Percentiles rank a stretch among this genome's conserved stretches.
Conservation (phyloP, 2,797 vertebrate species). For the Spizella passerina region DNA sequence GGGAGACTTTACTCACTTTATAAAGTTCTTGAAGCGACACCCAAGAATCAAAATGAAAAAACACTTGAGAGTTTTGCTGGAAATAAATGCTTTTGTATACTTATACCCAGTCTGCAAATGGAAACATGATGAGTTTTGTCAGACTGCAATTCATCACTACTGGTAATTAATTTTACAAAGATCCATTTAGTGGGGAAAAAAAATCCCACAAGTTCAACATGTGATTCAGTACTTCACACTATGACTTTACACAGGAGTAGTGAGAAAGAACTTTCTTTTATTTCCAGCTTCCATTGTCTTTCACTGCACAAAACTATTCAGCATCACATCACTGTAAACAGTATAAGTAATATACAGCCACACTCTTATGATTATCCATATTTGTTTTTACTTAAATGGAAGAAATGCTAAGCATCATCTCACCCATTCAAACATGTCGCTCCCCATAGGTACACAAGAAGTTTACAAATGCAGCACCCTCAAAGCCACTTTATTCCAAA, state of each 20-base stretch:
- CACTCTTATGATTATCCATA: not conserved
- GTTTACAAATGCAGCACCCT: not conserved
- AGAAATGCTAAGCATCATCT: not conserved
- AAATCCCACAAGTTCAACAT: not conserved
- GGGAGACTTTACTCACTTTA: not conserved
- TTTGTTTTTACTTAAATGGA: not conserved
- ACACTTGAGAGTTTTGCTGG: not conserved
- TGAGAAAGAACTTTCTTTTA: not conserved
- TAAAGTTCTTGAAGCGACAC: not conserved
- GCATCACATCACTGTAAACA: not conserved
- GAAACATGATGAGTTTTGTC: not conserved
- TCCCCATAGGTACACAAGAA: not conserved
- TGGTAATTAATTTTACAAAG: not conserved
- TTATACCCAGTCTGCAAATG: not conserved
- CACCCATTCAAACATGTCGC: not conserved
- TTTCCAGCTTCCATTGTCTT: not conserved
- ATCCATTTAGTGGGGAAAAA: not conserved
- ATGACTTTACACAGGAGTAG: not conserved
- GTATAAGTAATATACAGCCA: rapidly evolving
- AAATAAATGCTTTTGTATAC: not conserved
- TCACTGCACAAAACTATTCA: not conserved
- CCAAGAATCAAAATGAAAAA: not conserved
- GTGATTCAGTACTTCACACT: not conserved
- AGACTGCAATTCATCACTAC: not conserved
- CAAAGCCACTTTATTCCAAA: not conserved